Evolutionary conservation across 2,797 vertebrate genomes (phyloP).

Genomic region (Craterocephalus amniculus): DNA sequence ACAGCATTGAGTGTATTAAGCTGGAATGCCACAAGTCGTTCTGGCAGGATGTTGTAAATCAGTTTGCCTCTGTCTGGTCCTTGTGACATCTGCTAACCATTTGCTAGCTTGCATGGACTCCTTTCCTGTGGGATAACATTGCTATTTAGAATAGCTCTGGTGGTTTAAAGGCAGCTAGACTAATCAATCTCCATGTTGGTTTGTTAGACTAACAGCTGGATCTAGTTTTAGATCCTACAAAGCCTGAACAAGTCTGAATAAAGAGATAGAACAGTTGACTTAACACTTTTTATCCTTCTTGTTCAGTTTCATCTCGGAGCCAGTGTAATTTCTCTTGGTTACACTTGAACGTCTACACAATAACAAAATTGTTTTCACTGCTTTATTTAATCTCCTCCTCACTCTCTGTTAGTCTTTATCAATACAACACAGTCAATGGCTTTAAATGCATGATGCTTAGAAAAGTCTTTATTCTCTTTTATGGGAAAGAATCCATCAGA

Average conservation of each 20-base stretch:
- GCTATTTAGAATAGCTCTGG: slow-evolving; percentile 32
- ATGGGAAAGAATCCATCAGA: slow-evolving; percentile 1
- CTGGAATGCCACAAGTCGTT: slow-evolving; percentile 21
- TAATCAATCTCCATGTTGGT: slow-evolving; percentile 46
- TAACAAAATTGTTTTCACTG: slow-evolving; percentile 14
- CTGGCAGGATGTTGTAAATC: slow-evolving; percentile 41
- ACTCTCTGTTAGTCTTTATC: slow-evolving; percentile 34
- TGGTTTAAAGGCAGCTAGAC: slow-evolving; percentile 43
- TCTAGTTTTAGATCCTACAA: slow-evolving; percentile 33
- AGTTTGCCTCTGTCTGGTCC: slow-evolving; percentile 32
- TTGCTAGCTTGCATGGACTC: neutral
- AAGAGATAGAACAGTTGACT: slow-evolving; percentile 54
- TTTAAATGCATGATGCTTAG: slow-evolving; percentile 23
- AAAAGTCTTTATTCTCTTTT: neutral
- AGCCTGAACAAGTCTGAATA: slow-evolving; percentile 44
- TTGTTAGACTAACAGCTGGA: slow-evolving; percentile 23
- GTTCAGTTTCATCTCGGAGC: slow-evolving; percentile 35
- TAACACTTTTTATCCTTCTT: slow-evolving; percentile 38
- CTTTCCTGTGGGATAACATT: slow-evolving; percentile 29
- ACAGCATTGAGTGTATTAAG: slow-evolving; percentile 19
- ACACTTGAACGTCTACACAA: slow-evolving; percentile 43
- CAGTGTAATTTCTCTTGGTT: slow-evolving; percentile 29
- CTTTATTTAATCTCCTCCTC: slow-evolving; percentile 33
- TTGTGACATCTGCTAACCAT: slow-evolving; percentile 14
- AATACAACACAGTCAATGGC: slow-evolving; percentile 23